phyloP scores from a whole-genome alignment of 2,113 vertebrate genomes.

The Cyanoderma ruficeps region DNA sequence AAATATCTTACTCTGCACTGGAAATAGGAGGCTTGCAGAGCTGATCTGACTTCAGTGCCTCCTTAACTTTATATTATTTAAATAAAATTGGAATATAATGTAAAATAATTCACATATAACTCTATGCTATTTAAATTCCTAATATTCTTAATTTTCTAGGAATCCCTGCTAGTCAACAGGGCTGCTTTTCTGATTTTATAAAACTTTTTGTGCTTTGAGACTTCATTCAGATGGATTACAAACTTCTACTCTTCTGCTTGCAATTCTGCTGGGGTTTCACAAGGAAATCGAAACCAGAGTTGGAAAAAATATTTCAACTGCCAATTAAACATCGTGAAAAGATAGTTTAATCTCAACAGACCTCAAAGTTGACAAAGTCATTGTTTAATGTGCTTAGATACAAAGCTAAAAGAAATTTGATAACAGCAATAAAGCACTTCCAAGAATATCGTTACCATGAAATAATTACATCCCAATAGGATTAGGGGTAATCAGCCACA shows the following conservation, averaged over 20 bases:
- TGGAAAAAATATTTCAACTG: constrained; percentile 48
- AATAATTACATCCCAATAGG: constrained; percentile 74
- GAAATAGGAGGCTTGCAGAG: background rate
- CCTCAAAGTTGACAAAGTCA: constrained; percentile 67
- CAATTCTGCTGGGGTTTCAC: constrained; percentile 18
- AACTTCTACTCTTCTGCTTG: constrained; percentile 16
- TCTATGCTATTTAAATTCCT: background rate
- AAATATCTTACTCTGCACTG: too few species aligned
- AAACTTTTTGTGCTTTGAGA: background rate
- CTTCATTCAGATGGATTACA: constrained; percentile 12
- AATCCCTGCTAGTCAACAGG: background rate
- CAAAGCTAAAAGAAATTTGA: constrained; percentile 66
- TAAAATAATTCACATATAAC: background rate
- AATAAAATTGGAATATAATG: background rate
- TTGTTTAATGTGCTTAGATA: constrained; percentile 67
- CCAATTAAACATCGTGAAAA: constrained; percentile 61
- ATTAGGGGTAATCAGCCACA: constrained; percentile 64
- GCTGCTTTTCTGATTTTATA: background rate
- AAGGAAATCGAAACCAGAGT: constrained; percentile 42
- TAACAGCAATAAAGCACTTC: constrained; percentile 54
- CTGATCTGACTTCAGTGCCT: background rate
- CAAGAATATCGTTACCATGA: constrained; percentile 45
- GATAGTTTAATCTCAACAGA: constrained; percentile 59
- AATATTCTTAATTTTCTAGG: background rate
- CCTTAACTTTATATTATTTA: background rate